phyloP scores from a whole-genome alignment of 1,140 invertebrate species.

The Rhopalosiphum maidis region DNA sequence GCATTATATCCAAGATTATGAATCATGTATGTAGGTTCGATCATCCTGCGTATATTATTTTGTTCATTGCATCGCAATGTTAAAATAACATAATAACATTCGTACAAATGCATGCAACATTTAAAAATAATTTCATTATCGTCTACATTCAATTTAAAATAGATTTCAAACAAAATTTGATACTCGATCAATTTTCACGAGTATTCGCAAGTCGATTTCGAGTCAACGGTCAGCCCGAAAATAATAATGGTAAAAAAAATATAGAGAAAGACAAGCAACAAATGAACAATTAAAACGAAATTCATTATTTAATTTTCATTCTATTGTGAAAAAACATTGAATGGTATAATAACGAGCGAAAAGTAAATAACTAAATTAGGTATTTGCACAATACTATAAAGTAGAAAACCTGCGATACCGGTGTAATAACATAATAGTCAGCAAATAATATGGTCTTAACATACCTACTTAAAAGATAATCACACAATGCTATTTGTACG shows the following conservation, averaged over 20 bases:
- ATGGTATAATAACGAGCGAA: slow-evolving; percentile 2
- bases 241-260: neutral
- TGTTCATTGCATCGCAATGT: neutral
- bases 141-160: neutral
- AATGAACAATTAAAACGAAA: slow-evolving; percentile 40
- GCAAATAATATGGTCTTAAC: neutral
- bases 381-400: slow-evolving; percentile 10
- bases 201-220: neutral
- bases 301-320: slow-evolving; percentile 28
- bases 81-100: neutral
- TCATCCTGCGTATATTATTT: too few relatives aligned
- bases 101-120: neutral
- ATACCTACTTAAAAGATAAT: slow-evolving; percentile 3
- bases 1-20: neutral
- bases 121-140: neutral
- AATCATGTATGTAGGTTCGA: too few relatives aligned
- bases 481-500: neutral
- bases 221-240: neutral
- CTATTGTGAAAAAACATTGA: slow-evolving; percentile 24
- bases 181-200: neutral
- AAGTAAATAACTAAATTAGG: slow-evolving; percentile 38
- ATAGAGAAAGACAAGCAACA: neutral
- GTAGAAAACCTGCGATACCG: neutral
- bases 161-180: neutral
- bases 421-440: slow-evolving; percentile 40